Evolutionary conservation across 1,140 invertebrate species (phyloP).

Genomic region (Drosophila santomea): DNA sequence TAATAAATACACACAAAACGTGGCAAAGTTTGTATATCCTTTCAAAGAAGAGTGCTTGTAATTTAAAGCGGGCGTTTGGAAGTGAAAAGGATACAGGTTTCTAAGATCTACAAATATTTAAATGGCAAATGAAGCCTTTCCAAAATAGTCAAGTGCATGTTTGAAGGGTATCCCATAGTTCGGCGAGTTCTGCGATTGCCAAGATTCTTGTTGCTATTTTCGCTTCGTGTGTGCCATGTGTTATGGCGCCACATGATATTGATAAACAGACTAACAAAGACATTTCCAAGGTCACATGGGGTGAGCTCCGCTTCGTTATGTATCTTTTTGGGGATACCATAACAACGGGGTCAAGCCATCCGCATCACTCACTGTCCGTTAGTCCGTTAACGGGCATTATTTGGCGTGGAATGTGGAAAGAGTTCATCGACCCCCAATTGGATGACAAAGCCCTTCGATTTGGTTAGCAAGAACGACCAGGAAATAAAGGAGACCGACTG

Average conservation of each 20-base stretch:
- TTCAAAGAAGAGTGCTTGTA: no score
- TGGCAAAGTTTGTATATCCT: slow-evolving; percentile 6
- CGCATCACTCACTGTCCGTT: slow-evolving; percentile 42
- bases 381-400: slow-evolving; percentile 42
- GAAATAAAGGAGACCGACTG: slow-evolving; percentile 33
- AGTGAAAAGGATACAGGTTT: no score
- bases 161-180: slow-evolving; percentile 5
- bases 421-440: slow-evolving; percentile 43
- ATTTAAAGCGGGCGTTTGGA: no score
- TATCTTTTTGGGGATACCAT: neutral
- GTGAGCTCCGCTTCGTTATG: neutral
- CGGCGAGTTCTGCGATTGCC: neutral
- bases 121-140: no score
- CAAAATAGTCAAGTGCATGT: no score
- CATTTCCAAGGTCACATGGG: slow-evolving; percentile 62
- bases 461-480: slow-evolving; percentile 33
- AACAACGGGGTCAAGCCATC: slow-evolving; percentile 24
- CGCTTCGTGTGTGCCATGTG: slow-evolving; percentile 16
- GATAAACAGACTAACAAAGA: slow-evolving; percentile 46
- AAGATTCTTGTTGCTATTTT: slow-evolving; percentile 9
- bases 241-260: slow-evolving; percentile 36
- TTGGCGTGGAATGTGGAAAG: neutral
- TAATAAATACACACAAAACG: slow-evolving; percentile 66
- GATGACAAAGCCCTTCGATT: slow-evolving; percentile 43
- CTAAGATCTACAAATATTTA: no score